Conservation (phyloP, 2,797 vertebrate species). For the Bradypus variegatus region DNA sequence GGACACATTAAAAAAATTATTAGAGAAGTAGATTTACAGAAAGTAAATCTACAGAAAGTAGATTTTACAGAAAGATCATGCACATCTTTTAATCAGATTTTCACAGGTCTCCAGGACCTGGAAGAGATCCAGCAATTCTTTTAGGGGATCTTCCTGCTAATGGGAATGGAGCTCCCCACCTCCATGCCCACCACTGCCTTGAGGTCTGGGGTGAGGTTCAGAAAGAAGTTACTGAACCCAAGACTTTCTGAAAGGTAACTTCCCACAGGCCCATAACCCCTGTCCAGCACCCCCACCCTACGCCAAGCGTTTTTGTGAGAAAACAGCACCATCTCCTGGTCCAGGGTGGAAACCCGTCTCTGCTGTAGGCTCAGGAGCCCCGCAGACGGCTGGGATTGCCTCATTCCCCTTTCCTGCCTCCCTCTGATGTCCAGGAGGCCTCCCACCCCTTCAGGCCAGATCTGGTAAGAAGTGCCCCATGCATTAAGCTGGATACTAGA, state of each 20-base stretch:
- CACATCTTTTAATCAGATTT: not conserved
- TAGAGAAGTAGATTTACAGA: too few species aligned
- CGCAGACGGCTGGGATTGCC: rapidly evolving
- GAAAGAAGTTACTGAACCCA: not conserved
- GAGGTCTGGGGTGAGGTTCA: not conserved
- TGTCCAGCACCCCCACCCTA: too few species aligned
- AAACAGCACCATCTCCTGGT: slow-evolving; percentile 60
- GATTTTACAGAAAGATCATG: too few species aligned
- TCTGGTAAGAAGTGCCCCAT: not conserved
- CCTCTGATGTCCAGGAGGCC: not conserved
- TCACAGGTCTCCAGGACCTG: not conserved
- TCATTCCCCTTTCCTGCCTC: not conserved
- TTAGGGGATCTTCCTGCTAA: not conserved
- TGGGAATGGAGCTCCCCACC: not conserved
- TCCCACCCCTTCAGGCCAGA: not conserved
- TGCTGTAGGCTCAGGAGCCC: not conserved
- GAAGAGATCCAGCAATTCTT: not conserved
- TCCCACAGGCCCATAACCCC: not conserved
- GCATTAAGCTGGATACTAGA: not conserved
- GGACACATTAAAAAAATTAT: too few species aligned
- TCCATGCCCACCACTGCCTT: not conserved
- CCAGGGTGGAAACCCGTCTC: not conserved
- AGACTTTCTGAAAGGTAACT: not conserved
- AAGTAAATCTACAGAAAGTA: too few species aligned
- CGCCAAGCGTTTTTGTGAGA: not conserved